These are phyloP conservation scores for Bos javanicus DNA, from an alignment of 2,113 vertebrate species.

Conservation along the genomic window DNA sequence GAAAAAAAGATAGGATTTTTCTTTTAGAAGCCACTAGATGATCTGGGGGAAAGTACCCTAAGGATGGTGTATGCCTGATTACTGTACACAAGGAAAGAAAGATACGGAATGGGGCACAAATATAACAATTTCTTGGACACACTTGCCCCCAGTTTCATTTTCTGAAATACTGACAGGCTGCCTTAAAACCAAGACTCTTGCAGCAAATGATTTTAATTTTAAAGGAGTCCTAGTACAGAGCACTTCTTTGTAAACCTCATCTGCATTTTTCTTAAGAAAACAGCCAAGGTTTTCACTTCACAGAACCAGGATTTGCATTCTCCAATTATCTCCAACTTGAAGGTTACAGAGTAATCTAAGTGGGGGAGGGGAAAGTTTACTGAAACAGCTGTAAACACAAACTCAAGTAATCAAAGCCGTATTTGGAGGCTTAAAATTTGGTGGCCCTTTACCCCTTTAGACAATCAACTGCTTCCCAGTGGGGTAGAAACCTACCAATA, in stretches of 20 bases:
- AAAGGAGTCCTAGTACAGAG: not conserved
- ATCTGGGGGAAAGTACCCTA: not conserved
- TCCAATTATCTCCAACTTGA: constrained; percentile 52
- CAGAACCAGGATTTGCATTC: constrained; percentile 57
- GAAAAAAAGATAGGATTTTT: not conserved
- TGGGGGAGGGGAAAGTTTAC: constrained; percentile 27
- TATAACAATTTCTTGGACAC: constrained; percentile 29
- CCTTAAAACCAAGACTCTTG: not conserved
- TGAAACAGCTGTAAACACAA: constrained; percentile 49
- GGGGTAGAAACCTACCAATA: constrained; percentile 50
- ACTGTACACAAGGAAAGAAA: not conserved
- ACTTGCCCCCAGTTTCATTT: not conserved
- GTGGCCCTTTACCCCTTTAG: constrained; percentile 2
- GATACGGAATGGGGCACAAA: not conserved
- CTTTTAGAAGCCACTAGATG: not conserved
- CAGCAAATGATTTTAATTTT: constrained; percentile 19
- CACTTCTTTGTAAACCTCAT: constrained; percentile 58
- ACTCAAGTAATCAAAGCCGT: constrained; percentile 46
- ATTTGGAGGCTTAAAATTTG: constrained; percentile 37
- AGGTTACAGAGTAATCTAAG: constrained; percentile 61
- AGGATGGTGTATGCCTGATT: not conserved
- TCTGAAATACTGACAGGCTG: not conserved
- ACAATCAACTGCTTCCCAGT: constrained; percentile 61
- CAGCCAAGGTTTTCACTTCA: constrained; percentile 61
- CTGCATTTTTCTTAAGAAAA: constrained; percentile 72